A percentile compares a stretch with the other conserved stretches of the same genome.
Evolutionary conservation across 2,888 invertebrate species (phyloP).

Genomic region (Noctua pronuba): DNA sequence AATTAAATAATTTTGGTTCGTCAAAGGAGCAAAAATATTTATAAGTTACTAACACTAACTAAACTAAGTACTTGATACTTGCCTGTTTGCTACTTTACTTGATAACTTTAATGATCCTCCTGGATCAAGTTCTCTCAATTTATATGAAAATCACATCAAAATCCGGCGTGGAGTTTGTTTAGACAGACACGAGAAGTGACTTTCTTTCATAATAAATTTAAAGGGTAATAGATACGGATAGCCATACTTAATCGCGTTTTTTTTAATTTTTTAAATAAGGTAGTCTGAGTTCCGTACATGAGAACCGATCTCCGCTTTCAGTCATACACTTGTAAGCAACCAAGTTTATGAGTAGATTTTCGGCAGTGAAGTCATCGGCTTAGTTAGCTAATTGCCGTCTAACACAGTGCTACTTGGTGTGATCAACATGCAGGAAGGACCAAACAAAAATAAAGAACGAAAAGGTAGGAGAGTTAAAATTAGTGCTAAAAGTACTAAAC

Average conservation of each 20-base stretch:
- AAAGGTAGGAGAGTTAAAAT: conserved; percentile 45
- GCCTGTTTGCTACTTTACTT: no score
- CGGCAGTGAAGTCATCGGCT: conserved; percentile 69
- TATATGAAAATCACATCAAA: background rate
- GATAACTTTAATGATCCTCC: background rate
- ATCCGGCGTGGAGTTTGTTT: background rate
- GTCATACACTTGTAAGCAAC: conserved; percentile 35
- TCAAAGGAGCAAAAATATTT: no score
- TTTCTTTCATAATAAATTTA: no score
- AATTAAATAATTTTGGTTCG: background rate
- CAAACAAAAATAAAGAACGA: conserved; percentile 3
- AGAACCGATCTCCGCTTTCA: conserved; percentile 25
- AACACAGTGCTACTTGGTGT: conserved; percentile 54
- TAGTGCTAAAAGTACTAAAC: background rate
- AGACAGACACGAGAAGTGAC: background rate
- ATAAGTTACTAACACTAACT: no score
- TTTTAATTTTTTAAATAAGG: background rate
- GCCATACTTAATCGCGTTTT: background rate
- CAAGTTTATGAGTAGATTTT: conserved; percentile 56
- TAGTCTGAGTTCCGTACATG: background rate
- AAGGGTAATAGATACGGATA: background rate
- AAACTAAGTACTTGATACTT: background rate
- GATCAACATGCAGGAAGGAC: conserved; percentile 27
- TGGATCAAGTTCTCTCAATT: background rate
- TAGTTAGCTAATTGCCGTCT: conserved; percentile 72